phyloP scores from a whole-genome alignment of 2,888 invertebrate species.

The Spicauda simplicius region DNA sequence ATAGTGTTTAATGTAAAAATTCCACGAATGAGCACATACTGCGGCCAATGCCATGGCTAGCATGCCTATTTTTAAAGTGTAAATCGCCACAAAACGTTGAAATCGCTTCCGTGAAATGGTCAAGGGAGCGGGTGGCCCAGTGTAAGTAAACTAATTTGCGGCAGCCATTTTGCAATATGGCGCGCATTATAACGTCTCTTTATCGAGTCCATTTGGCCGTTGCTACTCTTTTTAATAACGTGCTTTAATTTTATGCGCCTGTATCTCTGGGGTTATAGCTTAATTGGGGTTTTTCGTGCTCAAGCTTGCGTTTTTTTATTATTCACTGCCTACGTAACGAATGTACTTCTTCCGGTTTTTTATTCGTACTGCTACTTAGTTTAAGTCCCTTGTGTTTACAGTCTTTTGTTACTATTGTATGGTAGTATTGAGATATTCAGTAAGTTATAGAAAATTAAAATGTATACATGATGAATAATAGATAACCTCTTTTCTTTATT shows the following conservation, averaged over 20 bases:
- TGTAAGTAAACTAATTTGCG: slow-evolving; percentile 62
- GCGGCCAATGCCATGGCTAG: slow-evolving; percentile 14
- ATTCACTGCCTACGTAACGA: slow-evolving; percentile 43
- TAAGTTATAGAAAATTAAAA: no score
- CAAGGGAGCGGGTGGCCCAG: slow-evolving; percentile 40
- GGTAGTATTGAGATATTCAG: background rate
- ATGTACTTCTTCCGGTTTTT: slow-evolving; percentile 29
- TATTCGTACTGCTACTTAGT: slow-evolving; percentile 3
- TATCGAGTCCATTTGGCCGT: slow-evolving; percentile 75
- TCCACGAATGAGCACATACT: slow-evolving; percentile 8
- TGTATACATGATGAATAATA: no score
- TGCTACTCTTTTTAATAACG: slow-evolving; percentile 77
- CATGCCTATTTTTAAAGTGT: slow-evolving; percentile 33
- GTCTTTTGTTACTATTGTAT: background rate
- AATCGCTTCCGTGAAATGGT: slow-evolving; percentile 38
- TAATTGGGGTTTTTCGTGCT: slow-evolving; percentile 68
- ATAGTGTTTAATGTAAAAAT: slow-evolving; percentile 5
- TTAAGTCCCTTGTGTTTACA: background rate
- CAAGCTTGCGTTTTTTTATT: slow-evolving; percentile 55
- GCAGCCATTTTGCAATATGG: slow-evolving; percentile 67
- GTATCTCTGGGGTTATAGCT: slow-evolving; percentile 69
- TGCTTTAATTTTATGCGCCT: slow-evolving; percentile 78
- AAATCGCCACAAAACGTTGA: slow-evolving; percentile 30
- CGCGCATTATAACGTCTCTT: slow-evolving; percentile 71
- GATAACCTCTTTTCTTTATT: no score